A percentile compares a stretch with the other conserved stretches of the same genome.
Conservation (phyloP, 2,113 vertebrate species). For the Bagarius yarrelli region DNA sequence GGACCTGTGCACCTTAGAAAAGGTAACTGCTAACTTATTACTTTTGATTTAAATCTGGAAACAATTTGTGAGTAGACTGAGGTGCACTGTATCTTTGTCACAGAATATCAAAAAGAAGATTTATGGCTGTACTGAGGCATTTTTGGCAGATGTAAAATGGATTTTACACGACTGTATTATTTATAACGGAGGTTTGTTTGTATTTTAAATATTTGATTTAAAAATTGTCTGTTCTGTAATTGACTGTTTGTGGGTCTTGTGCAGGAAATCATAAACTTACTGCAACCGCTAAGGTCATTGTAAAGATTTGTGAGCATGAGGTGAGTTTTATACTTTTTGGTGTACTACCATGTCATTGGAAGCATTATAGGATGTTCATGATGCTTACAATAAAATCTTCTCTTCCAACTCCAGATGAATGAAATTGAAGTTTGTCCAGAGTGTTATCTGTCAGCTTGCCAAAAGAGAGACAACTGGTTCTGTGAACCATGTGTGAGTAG, state of each 20-base stretch:
- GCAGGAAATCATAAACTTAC: slow-evolving; percentile 98
- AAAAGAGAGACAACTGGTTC: slow-evolving; percentile 99
- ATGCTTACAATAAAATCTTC: neutral
- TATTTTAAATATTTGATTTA: slow-evolving; percentile 10
- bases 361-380: neutral
- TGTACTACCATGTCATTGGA: neutral
- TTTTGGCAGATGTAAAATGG: slow-evolving; percentile 97
- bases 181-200: slow-evolving; percentile 88
- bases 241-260: slow-evolving; percentile 17
- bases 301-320: slow-evolving; percentile 99
- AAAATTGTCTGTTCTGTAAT: neutral
- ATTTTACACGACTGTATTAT: slow-evolving; percentile 99
- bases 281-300: slow-evolving; percentile 95
- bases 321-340: slow-evolving; percentile 64
- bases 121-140: slow-evolving; percentile 98
- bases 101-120: slow-evolving; percentile 98
- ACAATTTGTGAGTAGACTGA: neutral
- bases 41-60: neutral
- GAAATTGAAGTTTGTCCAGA: slow-evolving; percentile 99
- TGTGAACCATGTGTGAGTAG: slow-evolving; percentile 97
- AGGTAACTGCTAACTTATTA: slow-evolving; percentile 70
- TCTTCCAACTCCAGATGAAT: slow-evolving; percentile 85
- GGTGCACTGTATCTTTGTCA: neutral
- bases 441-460: slow-evolving; percentile 97
- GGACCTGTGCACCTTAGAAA: slow-evolving; percentile 97